Conservation (phyloP, 2,113 vertebrate genomes). For the Ceyx cyanopectus region DNA sequence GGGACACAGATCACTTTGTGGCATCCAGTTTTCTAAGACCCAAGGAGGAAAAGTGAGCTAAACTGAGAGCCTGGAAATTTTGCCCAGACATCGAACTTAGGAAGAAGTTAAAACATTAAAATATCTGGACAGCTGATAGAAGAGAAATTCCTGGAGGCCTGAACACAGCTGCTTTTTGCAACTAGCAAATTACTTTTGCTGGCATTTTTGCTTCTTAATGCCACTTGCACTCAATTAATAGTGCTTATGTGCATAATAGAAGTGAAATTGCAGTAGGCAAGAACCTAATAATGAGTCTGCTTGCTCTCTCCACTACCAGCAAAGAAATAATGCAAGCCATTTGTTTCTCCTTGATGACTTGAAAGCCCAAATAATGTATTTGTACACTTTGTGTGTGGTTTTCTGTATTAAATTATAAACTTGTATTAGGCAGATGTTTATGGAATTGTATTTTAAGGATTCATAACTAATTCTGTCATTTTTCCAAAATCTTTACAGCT, state of each 20-base stretch:
- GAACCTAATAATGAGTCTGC: background rate
- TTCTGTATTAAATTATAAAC: background rate
- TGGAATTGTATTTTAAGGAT: background rate
- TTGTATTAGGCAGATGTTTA: background rate
- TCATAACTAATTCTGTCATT: background rate
- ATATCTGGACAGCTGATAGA: background rate
- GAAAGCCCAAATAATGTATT: background rate
- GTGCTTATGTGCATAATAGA: background rate
- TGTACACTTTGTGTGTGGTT: background rate
- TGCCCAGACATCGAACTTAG: background rate
- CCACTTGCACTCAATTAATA: background rate
- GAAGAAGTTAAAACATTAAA: background rate
- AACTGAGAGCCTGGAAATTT: background rate
- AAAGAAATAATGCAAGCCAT: background rate
- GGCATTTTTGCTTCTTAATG: background rate
- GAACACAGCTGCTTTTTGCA: background rate
- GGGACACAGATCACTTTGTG: background rate
- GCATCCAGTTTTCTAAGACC: background rate
- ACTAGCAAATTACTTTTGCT: background rate
- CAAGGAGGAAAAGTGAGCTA: background rate
- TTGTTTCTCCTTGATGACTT: background rate
- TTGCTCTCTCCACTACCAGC: background rate
- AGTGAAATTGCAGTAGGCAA: conserved; percentile 2
- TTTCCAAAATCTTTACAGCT: background rate
- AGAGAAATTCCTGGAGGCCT: background rate